phyloP scores from a whole-genome alignment of 2,113 vertebrate species.

The Anser brachyrhynchus region DNA sequence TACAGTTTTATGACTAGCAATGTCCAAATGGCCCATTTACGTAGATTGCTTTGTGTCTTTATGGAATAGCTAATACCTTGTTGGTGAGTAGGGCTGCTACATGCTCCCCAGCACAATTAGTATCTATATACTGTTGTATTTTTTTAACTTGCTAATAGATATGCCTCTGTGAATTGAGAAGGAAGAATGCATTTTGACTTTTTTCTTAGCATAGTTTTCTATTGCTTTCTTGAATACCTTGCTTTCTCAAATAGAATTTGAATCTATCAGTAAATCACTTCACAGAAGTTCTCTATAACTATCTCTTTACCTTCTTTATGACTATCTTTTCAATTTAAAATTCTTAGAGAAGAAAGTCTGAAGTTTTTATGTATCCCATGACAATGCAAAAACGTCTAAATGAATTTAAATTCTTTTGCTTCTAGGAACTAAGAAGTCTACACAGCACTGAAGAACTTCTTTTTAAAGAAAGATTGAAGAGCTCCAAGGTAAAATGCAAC shows the following conservation, averaged over 20 bases:
- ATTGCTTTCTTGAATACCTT: background rate
- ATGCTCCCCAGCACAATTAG: background rate
- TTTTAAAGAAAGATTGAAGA: background rate
- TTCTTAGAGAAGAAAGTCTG: background rate
- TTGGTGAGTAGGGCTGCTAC: background rate
- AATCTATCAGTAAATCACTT: background rate
- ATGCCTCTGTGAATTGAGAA: background rate
- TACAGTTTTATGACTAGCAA: background rate
- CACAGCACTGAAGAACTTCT: background rate
- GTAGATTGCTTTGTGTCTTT: background rate
- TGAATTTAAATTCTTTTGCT: background rate
- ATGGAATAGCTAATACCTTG: background rate
- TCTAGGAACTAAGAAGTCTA: background rate
- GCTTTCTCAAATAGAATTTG: background rate
- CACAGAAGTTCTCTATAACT: background rate
- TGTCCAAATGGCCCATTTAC: constrained; percentile 6
- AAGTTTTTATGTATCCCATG: background rate
- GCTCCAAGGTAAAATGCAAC: background rate
- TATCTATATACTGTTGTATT: background rate
- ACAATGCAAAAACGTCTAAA: background rate
- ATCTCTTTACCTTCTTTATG: background rate
- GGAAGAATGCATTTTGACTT: background rate
- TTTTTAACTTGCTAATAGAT: background rate
- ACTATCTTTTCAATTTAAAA: background rate
- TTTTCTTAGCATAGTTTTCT: background rate